These are phyloP conservation scores for Acrocyrtus sp. DNA, from an alignment of 2,888 invertebrate genomes.

Conservation along the genomic window DNA sequence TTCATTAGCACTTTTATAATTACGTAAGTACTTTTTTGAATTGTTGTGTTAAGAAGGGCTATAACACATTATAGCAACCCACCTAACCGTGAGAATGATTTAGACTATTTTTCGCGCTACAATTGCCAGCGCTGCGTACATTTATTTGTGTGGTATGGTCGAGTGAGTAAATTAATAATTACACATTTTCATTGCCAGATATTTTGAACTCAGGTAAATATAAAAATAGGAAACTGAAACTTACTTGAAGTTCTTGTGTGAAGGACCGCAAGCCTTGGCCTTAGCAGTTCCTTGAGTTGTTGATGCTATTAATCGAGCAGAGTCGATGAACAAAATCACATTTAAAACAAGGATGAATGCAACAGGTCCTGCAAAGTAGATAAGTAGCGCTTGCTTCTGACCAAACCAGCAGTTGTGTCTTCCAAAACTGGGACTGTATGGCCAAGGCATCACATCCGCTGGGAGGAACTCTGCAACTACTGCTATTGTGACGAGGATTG, in stretches of 20 bases:
- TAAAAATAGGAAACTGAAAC: constrained; percentile 2
- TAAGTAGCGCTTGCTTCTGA: constrained; percentile 67
- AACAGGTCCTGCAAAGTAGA: constrained; percentile 69
- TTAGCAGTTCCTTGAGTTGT: constrained; percentile 65
- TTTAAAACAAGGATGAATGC: constrained; percentile 67
- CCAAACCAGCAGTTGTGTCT: constrained; percentile 69
- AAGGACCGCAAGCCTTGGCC: constrained; percentile 63
- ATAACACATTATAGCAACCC: too few relatives aligned
- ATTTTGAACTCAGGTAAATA: too few relatives aligned
- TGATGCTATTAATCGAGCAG: constrained; percentile 67
- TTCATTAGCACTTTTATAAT: too few relatives aligned
- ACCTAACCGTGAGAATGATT: too few relatives aligned
- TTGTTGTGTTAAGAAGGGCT: neutral
- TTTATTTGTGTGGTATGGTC: too few relatives aligned
- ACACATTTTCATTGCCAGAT: too few relatives aligned
- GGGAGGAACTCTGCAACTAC: constrained; percentile 66
- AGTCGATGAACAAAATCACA: constrained; percentile 67
- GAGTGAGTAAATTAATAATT: too few relatives aligned
- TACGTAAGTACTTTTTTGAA: neutral
- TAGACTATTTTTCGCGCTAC: too few relatives aligned
- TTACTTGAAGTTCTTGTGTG: constrained; percentile 63
- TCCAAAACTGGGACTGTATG: constrained; percentile 68
- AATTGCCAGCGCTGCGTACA: too few relatives aligned
- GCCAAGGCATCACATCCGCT: constrained; percentile 59
- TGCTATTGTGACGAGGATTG: constrained; percentile 65